These are phyloP conservation scores for Eupristina koningsbergeri DNA, from an alignment of 1,140 invertebrate species.

Conservation along the genomic window DNA sequence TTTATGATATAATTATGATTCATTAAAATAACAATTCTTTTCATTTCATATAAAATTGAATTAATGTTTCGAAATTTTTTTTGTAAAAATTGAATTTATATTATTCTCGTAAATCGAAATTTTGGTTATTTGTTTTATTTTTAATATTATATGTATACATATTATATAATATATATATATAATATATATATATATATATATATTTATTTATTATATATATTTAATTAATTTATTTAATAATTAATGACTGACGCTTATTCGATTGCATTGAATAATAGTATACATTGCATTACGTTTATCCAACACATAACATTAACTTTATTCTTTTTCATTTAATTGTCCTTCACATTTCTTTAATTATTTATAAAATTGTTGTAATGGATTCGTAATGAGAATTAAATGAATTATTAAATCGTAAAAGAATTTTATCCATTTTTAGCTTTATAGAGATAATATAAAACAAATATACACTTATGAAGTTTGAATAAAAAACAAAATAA, in stretches of 20 bases:
- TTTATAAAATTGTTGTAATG: background rate
- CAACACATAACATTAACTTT: background rate
- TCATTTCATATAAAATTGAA: too few relatives aligned
- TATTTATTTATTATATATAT: background rate
- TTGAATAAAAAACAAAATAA: conserved; percentile 51
- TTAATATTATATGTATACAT: background rate
- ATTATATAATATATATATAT: background rate
- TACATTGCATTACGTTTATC: conserved; percentile 3
- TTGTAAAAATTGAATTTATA: background rate
- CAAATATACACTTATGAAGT: background rate
- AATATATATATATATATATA: background rate
- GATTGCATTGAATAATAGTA: background rate
- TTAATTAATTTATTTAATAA: too few relatives aligned
- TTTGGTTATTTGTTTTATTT: conserved; percentile 15
- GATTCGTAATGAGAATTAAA: too few relatives aligned
- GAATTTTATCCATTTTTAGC: background rate
- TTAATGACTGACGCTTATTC: conserved; percentile 29
- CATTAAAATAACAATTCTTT: too few relatives aligned
- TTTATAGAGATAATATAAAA: background rate
- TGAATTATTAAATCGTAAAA: background rate
- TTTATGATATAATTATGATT: too few relatives aligned
- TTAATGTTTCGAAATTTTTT: background rate
- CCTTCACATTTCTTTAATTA: background rate
- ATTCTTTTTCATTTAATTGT: background rate
- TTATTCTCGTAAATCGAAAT: conserved; percentile 14